These are phyloP conservation scores for Sebastes matsubarae DNA, from an alignment of 2,797 vertebrate species.

Conservation along the genomic window DNA sequence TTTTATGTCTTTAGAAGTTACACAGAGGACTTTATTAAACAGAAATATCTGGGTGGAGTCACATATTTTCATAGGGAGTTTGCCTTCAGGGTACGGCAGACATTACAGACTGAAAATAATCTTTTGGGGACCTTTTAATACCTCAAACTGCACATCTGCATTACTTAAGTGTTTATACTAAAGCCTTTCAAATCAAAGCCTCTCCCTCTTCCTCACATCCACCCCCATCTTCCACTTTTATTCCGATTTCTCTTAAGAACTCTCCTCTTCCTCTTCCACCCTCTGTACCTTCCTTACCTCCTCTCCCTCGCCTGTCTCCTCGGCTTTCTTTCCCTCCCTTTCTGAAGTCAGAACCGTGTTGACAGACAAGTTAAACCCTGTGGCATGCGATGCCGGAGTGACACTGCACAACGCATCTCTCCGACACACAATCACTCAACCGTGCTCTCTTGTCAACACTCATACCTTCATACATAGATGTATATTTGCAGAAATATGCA, in stretches of 20 bases:
- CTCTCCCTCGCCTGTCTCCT: constrained; percentile 16
- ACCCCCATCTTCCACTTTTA: neutral
- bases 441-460: neutral
- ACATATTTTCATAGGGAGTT: neutral
- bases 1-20: neutral
- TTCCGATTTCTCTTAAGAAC: neutral
- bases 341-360: constrained; percentile 46
- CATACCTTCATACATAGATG: neutral
- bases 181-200: neutral
- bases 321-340: constrained; percentile 6
- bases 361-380: constrained; percentile 57
- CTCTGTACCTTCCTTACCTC: neutral
- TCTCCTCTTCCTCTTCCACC: neutral
- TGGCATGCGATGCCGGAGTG: constrained; percentile 36
- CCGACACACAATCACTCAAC: constrained; percentile 12
- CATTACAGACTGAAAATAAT: neutral
- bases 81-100: neutral
- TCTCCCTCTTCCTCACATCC: neutral
- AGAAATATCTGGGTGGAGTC: neutral
- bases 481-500: neutral
- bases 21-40: neutral
- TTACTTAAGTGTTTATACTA: neutral
- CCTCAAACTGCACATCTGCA: neutral
- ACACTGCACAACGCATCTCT: constrained; percentile 29
- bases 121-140: neutral